Evolutionary conservation across 2,888 invertebrate species (phyloP).

Genomic region (Volucella inflata): DNA sequence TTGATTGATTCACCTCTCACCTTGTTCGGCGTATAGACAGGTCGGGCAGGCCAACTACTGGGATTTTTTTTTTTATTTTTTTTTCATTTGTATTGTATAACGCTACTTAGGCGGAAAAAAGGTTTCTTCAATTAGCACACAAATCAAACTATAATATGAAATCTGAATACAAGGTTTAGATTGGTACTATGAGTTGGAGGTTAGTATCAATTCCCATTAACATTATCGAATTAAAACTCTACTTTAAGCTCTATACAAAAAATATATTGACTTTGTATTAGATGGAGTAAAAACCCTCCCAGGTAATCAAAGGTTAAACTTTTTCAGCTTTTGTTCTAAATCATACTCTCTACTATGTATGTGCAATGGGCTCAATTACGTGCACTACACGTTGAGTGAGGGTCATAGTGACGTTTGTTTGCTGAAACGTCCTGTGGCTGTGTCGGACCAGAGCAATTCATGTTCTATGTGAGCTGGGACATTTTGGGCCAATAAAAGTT

Average conservation of each 20-base stretch:
- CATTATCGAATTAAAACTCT: no score
- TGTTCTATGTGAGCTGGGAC: slow-evolving; percentile 47
- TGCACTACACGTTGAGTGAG: slow-evolving; percentile 39
- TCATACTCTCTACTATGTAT: neutral
- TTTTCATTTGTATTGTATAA: slow-evolving; percentile 10
- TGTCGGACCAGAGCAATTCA: slow-evolving; percentile 49
- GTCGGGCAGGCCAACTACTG: slow-evolving; percentile 8
- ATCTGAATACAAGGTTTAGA: neutral
- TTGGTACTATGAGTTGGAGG: neutral
- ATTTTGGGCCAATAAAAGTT: slow-evolving; percentile 61
- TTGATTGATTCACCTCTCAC: slow-evolving; percentile 80
- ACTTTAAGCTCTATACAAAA: slow-evolving; percentile 46
- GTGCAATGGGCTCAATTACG: slow-evolving; percentile 46
- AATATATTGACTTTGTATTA: slow-evolving; percentile 32
- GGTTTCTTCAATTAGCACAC: slow-evolving; percentile 40
- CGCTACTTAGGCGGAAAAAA: slow-evolving; percentile 4
- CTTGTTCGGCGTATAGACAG: slow-evolving; percentile 17
- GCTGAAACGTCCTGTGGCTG: slow-evolving; percentile 24
- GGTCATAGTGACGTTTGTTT: slow-evolving; percentile 47
- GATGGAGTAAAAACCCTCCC: slow-evolving; percentile 53
- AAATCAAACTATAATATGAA: neutral
- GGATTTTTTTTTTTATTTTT: slow-evolving; percentile 1
- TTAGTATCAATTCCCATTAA: slow-evolving; percentile 44
- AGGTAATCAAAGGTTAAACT: slow-evolving; percentile 43
- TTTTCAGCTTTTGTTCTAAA: slow-evolving; percentile 2